Evolutionary conservation across 2,888 invertebrate species (phyloP), one percentile per base, ranked within the genome.

Genomic region (Drosophila robusta): DNA sequence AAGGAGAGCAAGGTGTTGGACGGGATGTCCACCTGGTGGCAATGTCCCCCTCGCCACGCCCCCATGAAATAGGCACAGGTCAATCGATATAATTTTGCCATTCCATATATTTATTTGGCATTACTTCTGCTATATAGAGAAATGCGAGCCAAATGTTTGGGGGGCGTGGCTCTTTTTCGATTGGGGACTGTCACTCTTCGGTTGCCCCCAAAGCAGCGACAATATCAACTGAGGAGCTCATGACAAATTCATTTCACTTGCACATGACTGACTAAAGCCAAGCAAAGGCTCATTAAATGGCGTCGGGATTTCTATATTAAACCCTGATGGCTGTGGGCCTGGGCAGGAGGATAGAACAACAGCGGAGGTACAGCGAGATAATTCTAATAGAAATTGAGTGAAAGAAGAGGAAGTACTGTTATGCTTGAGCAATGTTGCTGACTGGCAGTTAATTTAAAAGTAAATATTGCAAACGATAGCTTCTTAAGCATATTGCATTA

Each of bases 241-340:
- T 82, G 86, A 82, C 80, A 82, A 82, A 82, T 86, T 85, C 82
- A 86, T 85, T 82, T 72, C 70, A 66, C 70, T 77, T 70, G 62
- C 77, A 78, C 76, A 73, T 62, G 79, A 78, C 65, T 78, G 74
- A 57, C 42, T 41, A 44, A 69, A 63, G 51, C 54, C 44, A 36
- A 44, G 41, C 42, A 62, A 46, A 61, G 49, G 52, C 26, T 16
- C 49, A 58, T 47, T 62, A 61, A 72, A 67, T 67, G 67, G 39
- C 54, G 26, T 5, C 62, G 68, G 67, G 57, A 72, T 58, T 67
- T 49, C 41, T 42, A 22, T 16, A 12, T 39, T 34, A 32, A 14
- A 14, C 32, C 45, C 29, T 34, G 26, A 50, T 64, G 32, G 49
- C 5, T 42, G 42, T 42, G 22, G n/a, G 4, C 6, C 1, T 29